Base-by-base conservation (phyloP, 2,113 vertebrate genomes). In the Tympanuchus pallidicinctus region DNA sequence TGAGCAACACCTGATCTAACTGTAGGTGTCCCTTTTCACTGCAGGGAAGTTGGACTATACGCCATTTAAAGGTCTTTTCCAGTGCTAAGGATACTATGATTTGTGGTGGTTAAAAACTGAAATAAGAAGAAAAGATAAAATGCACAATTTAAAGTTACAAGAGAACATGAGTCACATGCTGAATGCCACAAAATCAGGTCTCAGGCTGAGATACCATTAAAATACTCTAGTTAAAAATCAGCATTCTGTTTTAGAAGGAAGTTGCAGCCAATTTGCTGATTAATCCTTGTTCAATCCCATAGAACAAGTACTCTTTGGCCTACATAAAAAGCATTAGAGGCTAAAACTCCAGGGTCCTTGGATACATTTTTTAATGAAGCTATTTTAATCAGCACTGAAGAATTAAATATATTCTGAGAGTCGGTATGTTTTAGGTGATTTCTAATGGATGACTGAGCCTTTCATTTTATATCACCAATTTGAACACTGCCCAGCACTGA, bases 231-330 rank as follows among this genome's bases (percentile, higher is more conserved):
- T 67, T 89, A 83, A 88, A 94, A 96, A 95, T 96, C 94, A 95
- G 43, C 79, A 81, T 94, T 95, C 82, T 91, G 43, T 86, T 92
- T 91, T 57, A 88, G 91, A 95, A 94, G 95, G 93, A 95, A 92
- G 91, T 90, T 91, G 87, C 91, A 94, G 65, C 57, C 91, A 95
- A 94, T 95, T 91, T 96, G 79, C 94, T 97, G 95, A 97, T 96
- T 96, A 96, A 94, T 94, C 76, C 85, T 91, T 73, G 93, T 96
- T 95, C 93, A 90, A 22, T 88, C 57, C 89, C 61, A 57, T 81
- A 61, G 86, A 94, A 94, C 88, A 86, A 97, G 89, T 83, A 91
- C 91, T 94, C 95, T 96, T 88, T 95, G 91, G 88, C 88, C 94
- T 91, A 93, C 59, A 94, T 86, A 92, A 86, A 93, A 92, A 88